Percentiles rank a stretch among this genome's conserved stretches.
Evolutionary conservation across 2,797 vertebrate species (phyloP).

Genomic region (Brachyalestes nurse): DNA sequence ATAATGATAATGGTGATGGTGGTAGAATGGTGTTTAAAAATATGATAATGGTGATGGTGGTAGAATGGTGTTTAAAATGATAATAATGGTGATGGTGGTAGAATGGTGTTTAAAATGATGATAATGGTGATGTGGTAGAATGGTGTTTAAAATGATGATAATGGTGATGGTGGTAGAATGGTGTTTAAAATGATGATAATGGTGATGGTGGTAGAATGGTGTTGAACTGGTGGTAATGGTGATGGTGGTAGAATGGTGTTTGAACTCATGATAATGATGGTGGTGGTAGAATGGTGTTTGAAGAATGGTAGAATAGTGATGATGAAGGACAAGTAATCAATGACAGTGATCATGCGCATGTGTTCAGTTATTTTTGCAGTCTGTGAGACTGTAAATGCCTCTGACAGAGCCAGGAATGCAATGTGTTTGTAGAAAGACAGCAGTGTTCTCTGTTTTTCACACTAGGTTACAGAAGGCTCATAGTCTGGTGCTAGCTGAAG

Average conservation of each 20-base stretch:
- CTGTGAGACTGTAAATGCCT: background rate
- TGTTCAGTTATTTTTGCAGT: background rate
- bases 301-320: background rate
- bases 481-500: conserved; percentile 43
- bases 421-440: conserved; percentile 36
- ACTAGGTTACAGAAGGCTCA: conserved; percentile 23
- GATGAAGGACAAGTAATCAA: background rate
- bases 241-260: background rate
- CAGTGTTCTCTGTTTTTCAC: conserved; percentile 42
- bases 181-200: background rate
- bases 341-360: background rate
- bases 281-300: background rate
- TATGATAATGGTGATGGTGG: background rate
- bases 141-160: background rate
- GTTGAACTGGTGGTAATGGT: background rate
- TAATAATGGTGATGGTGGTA: background rate
- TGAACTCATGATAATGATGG: background rate
- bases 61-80: background rate
- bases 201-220: background rate
- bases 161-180: background rate
- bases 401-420: conserved; percentile 10
- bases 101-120: background rate
- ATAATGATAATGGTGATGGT: background rate
- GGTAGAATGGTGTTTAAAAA: background rate
- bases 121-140: background rate